Percentiles rank a stretch among this genome's conserved stretches.
These are phyloP conservation scores for Beris morrisii DNA, from an alignment of 2,888 invertebrate species.

Conservation along the genomic window DNA sequence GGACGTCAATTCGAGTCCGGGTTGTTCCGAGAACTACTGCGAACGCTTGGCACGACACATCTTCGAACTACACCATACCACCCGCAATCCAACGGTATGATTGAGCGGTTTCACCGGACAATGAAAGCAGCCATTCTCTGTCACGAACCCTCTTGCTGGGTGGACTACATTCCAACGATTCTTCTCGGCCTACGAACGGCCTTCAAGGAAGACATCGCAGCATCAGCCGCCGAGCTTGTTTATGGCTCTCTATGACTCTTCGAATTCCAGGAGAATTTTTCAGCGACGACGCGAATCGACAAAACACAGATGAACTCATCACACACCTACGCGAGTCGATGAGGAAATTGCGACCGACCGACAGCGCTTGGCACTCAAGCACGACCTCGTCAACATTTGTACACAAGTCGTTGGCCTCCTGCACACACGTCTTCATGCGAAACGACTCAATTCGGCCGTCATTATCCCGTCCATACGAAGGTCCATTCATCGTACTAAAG, in stretches of 20 bases:
- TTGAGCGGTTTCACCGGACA: background rate
- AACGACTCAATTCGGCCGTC: background rate
- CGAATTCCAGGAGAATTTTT: constrained; percentile 10
- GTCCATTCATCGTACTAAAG: too few relatives aligned
- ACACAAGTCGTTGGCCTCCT: background rate
- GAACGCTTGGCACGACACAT: background rate
- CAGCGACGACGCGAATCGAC: background rate
- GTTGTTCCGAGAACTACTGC: background rate
- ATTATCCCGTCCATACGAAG: too few relatives aligned
- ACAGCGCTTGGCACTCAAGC: background rate
- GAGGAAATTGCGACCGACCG: background rate
- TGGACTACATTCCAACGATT: background rate
- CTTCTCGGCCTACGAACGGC: background rate
- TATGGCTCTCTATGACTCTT: background rate
- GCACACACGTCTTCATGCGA: background rate
- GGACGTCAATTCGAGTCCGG: background rate
- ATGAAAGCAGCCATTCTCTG: background rate
- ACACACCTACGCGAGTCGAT: background rate
- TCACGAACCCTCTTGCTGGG: background rate
- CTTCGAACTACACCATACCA: background rate
- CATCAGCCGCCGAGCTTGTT: background rate
- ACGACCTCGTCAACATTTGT: background rate
- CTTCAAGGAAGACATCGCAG: background rate
- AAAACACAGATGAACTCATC: background rate
- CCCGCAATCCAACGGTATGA: background rate